Percentiles rank a stretch among this genome's conserved stretches.
These are phyloP conservation scores for Scyliorhinus canicula DNA, from an alignment of 2,797 vertebrate genomes.

Conservation along the genomic window DNA sequence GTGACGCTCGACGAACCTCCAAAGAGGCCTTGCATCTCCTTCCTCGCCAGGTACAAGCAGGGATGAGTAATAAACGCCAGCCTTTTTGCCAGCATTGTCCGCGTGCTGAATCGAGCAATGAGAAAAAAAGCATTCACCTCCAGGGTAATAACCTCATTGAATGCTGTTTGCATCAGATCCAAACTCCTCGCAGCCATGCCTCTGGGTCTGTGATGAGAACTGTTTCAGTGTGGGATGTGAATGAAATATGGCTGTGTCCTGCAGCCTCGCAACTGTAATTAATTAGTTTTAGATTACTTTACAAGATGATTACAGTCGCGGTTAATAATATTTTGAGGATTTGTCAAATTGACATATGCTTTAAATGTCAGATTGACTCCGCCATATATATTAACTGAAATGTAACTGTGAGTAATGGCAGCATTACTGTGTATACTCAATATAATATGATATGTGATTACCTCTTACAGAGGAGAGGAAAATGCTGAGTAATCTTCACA, in stretches of 20 bases:
- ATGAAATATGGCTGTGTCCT: background rate
- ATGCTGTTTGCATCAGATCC: background rate
- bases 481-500: background rate
- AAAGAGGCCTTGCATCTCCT: background rate
- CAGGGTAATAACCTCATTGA: background rate
- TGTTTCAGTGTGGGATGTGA: background rate
- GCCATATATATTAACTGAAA: background rate
- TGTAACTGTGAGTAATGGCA: background rate
- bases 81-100: too few relatives aligned
- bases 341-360: conserved; percentile 26
- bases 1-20: background rate
- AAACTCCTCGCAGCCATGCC: background rate
- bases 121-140: background rate
- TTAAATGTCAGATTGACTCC: background rate
- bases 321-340: conserved; percentile 26
- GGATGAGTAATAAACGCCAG: too few relatives aligned
- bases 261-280: background rate
- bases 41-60: background rate
- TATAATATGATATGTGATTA: background rate
- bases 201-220: background rate
- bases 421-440: background rate
- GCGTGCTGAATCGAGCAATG: background rate
- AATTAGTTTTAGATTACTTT: conserved; percentile 9
- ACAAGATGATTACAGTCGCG: conserved; percentile 13
- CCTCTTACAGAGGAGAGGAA: background rate